Percentiles rank a stretch among this genome's conserved stretches.
These are phyloP conservation scores for Phyllopteryx taeniolatus DNA, from an alignment of 2,113 vertebrate species.

Conservation along the genomic window DNA sequence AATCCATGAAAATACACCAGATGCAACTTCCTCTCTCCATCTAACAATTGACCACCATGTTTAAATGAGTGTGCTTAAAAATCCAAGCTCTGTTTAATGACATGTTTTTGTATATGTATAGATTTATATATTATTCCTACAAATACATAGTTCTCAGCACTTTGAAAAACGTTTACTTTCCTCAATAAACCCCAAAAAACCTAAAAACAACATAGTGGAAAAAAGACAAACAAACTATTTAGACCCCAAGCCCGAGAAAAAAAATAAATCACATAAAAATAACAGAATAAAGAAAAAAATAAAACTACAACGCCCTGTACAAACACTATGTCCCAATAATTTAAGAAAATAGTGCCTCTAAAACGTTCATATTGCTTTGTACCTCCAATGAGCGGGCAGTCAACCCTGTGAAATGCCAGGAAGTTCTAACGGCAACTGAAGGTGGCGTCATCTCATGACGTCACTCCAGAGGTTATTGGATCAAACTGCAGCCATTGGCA, in stretches of 20 bases:
- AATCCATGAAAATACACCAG: constrained; percentile 11
- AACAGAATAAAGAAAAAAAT: constrained; percentile 62
- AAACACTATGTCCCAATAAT: constrained; percentile 82
- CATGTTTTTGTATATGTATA: constrained; percentile 56
- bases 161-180: constrained; percentile 74
- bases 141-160: constrained; percentile 79
- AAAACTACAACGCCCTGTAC: constrained; percentile 76
- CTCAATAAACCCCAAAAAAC: constrained; percentile 71
- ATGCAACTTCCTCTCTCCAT: neutral
- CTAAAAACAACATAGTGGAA: constrained; percentile 78
- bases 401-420: constrained; percentile 54
- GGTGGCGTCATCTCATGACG: constrained; percentile 37
- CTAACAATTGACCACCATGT: neutral
- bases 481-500: constrained; percentile 51
- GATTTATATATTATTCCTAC: constrained; percentile 76
- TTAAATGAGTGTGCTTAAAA: constrained; percentile 72
- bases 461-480: constrained; percentile 55
- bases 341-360: constrained; percentile 87
- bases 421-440: constrained; percentile 46
- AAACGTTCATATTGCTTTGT: constrained; percentile 84
- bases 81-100: constrained; percentile 78
- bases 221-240: constrained; percentile 61
- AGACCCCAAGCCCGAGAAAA: constrained; percentile 18
- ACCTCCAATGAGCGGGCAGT: constrained; percentile 62
- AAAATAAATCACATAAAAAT: constrained; percentile 58